Base-by-base conservation (phyloP, 2,113 vertebrate species). In the Silurus meridionalis region DNA sequence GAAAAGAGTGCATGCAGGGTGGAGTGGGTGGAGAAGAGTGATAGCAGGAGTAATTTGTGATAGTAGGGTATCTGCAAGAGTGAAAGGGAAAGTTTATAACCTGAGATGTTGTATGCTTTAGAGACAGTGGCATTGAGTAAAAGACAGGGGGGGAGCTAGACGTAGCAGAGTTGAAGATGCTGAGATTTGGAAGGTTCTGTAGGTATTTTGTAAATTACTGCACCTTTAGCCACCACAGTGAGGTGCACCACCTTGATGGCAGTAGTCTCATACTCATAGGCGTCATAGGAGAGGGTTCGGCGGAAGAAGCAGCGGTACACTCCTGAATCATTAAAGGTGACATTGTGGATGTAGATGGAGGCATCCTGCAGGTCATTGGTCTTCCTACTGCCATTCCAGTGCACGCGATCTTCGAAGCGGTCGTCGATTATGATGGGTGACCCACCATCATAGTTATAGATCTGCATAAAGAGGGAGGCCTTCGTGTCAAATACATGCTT, bases 281-380 rank as follows among this genome's bases (percentile, higher is more conserved):
- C 92, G 0, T 89, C 77, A 3, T 96, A 97, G 87, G 19, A 85
- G 23, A 98, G 96, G 58, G 94, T 92, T 75, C 97, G 96, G 91
- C 95, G 93, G 86, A 98, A 94, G n/a, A 91, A 91, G 89, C 97
- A 98, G 15, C 92, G 90, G 17, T 97, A 98, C 63, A 94, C 94
- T 0, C 97, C 97, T 0, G 94, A 90, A 90, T 97, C 96, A 3
- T 96, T 95, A 86, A 95, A 96, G 91, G 95, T 96, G 90, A 98
- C 96, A 0, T 97, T 97, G 61, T 93, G 91, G 88, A 98, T 90
- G 87, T 96, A 95, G 80, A 98, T 96, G 85, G 97, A 97, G 0
- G 94, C 94, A 23, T 98, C 97, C 88, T 97, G 97, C 87, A 98
- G 93, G 93, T 98, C 97, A 0, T 50, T 87, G 66, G 95, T 96